phyloP scores from a whole-genome alignment of 2,888 invertebrate genomes.

The Epiperipatus broadwayi region DNA sequence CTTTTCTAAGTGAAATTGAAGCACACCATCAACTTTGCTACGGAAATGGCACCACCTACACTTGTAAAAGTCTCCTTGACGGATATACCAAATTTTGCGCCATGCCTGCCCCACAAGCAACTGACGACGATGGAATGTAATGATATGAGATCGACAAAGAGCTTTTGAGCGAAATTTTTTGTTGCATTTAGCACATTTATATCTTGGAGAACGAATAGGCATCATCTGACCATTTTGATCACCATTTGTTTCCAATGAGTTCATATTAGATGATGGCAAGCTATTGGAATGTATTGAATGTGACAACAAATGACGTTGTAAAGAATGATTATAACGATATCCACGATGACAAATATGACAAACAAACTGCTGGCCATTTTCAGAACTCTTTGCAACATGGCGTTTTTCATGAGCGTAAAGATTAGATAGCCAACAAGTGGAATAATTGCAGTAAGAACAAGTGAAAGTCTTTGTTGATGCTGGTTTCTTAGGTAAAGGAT shows the following conservation, averaged over 20 bases:
- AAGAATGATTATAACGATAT: conserved; percentile 25
- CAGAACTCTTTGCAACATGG: conserved; percentile 35
- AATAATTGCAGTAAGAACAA: conserved; percentile 72
- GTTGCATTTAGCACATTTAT: conserved; percentile 25
- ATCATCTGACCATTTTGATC: too few relatives aligned
- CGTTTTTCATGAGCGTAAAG: conserved; percentile 78
- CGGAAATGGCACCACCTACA: too few relatives aligned
- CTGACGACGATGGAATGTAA: conserved; percentile 24
- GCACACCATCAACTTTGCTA: too few relatives aligned
- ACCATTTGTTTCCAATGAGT: too few relatives aligned
- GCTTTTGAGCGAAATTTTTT: conserved; percentile 24
- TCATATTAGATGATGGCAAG: too few relatives aligned
- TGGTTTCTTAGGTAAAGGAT: conserved; percentile 17
- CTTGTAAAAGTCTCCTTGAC: too few relatives aligned
- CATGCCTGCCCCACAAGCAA: too few relatives aligned
- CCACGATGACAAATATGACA: conserved; percentile 26
- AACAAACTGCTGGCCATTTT: conserved; percentile 19
- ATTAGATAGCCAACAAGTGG: conserved; percentile 69
- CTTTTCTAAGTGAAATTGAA: too few relatives aligned
- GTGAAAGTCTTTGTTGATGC: conserved; percentile 13
- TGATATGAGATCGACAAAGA: conserved; percentile 24
- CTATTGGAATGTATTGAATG: too few relatives aligned
- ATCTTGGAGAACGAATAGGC: too few relatives aligned
- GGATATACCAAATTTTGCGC: too few relatives aligned
- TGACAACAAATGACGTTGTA: conserved; percentile 23